Base-by-base conservation (phyloP, 64 coral and sea anemone genomes). In the Stichodactyla helianthus region DNA sequence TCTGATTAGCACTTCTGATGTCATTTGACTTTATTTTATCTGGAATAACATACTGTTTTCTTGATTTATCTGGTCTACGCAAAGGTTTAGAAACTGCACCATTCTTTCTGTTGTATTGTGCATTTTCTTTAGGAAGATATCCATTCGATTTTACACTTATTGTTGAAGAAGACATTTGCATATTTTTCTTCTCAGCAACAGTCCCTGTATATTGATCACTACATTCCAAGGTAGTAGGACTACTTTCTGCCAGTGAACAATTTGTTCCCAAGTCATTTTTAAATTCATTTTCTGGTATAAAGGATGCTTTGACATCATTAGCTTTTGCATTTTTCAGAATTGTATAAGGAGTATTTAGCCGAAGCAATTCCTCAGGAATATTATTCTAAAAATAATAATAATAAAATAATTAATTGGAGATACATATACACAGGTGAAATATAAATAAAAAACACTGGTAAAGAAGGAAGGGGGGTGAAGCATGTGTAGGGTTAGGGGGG, bases 61-160 rank as follows among this genome's bases (percentile, higher is more conserved):
- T 81, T 81, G 78, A 81, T 81, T 81, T 81, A 53, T 81, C 78
- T 81, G 78, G 78, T 51, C 53, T 81, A 5, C 78, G 78, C 17
- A 81, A 81, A 5, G 78, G 78, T 51, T 52, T 81, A 0, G 78
- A n/a, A 74, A n/a, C 78, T 5, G 19, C 4, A 51, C 52, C 20
- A 20, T 81, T 54, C 78, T 81, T 81, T 31, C 68, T 74, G 68
- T 11, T 74, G 26, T 31, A 74, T 27, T 74, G 22, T 19, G 22
- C 4, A 31, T 26, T 74, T 10, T 74, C 68, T 31, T 11, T 31
- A 26, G 17, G 8, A 74, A 23, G 10, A 23, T 11, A 74, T 31
- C 27, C 14, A 2, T 13, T 26, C 23, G 25, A 74, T 74, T 11
- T 14, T 31, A 31, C 4, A 31, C 10, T 74, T 74, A 23, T 74